Evolutionary conservation across 2,888 invertebrate species (phyloP).

Genomic region (Chymomyza caudatula): DNA sequence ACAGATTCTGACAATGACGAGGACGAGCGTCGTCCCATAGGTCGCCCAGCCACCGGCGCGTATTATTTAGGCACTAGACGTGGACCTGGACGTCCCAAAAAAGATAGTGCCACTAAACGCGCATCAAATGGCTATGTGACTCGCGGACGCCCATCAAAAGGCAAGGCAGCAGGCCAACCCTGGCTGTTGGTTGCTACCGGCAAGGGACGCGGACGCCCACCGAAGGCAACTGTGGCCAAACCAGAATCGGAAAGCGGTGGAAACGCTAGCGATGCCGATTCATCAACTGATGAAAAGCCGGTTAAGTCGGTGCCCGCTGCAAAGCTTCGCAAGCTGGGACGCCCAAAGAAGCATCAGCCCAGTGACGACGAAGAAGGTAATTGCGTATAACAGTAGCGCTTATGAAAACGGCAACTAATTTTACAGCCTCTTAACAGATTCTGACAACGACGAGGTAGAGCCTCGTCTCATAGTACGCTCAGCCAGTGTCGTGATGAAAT

Average conservation of each 20-base stretch:
- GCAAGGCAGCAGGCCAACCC: constrained; percentile 48
- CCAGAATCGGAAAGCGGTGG: constrained; percentile 17
- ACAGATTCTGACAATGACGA: constrained; percentile 48
- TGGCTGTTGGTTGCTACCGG: constrained; percentile 18
- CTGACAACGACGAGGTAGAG: constrained; percentile 50
- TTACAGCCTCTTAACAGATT: constrained; percentile 15
- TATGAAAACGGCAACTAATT: background rate
- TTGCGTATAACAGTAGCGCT: constrained; percentile 10
- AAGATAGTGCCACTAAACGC: constrained; percentile 13
- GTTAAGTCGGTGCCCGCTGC: constrained; percentile 30
- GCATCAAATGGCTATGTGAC: constrained; percentile 2
- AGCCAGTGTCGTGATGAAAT: constrained; percentile 53
- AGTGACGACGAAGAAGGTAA: constrained; percentile 62
- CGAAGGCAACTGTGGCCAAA: constrained; percentile 35
- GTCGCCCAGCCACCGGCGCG: constrained; percentile 66
- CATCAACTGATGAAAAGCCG: constrained; percentile 15
- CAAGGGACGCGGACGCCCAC: constrained; percentile 69
- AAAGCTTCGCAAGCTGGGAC: constrained; percentile 57
- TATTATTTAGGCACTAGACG: constrained; percentile 64
- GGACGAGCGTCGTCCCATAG: constrained; percentile 55
- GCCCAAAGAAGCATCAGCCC: constrained; percentile 60
- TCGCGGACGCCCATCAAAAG: constrained; percentile 41
- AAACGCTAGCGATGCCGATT: constrained; percentile 15
- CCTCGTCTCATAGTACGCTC: constrained; percentile 67
- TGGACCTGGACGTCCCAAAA: constrained; percentile 68